A percentile compares a stretch with the other conserved stretches of the same genome.
Evolutionary conservation across 2,888 invertebrate genomes (phyloP).

Genomic region (Drosophila aldrichi): DNA sequence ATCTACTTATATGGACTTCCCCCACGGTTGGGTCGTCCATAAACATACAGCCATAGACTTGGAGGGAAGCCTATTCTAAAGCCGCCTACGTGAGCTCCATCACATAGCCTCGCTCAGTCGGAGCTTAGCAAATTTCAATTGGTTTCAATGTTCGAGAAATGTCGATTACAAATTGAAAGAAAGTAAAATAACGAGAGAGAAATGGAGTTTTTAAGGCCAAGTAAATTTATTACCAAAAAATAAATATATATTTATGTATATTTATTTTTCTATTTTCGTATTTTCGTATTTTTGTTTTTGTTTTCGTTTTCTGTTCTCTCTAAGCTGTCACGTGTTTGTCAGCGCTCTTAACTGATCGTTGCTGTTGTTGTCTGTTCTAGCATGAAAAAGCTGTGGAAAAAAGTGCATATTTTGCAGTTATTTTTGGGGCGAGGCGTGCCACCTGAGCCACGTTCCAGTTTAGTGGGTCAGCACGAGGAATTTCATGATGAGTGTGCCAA

Average conservation of each 20-base stretch:
- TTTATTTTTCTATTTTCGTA: neutral
- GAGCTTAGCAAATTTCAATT: conserved; percentile 13
- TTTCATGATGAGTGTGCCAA: conserved; percentile 33
- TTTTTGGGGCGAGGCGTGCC: conserved; percentile 48
- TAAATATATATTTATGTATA: neutral
- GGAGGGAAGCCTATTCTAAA: neutral
- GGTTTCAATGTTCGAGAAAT: conserved; percentile 20
- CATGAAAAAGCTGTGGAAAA: conserved; percentile 9
- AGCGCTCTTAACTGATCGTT: conserved; percentile 18
- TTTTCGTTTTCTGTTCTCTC: conserved; percentile 9
- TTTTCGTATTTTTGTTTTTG: neutral
- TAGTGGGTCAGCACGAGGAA: conserved; percentile 53
- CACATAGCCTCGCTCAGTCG: conserved; percentile 19
- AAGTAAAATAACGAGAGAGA: conserved; percentile 22
- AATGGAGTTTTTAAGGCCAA: conserved; percentile 18
- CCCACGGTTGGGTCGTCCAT: neutral
- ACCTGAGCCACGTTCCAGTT: conserved; percentile 39
- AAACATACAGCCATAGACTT: too few relatives aligned
- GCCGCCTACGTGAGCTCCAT: conserved; percentile 45
- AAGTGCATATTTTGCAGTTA: conserved; percentile 44
- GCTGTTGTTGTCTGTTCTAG: conserved; percentile 21
- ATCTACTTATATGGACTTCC: conserved; percentile 1
- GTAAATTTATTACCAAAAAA: conserved; percentile 7
- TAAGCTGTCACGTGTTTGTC: conserved; percentile 41
- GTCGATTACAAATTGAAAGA: conserved; percentile 46